A percentile compares a stretch with the other conserved stretches of the same genome.
phyloP scores from a whole-genome alignment of 2,888 invertebrate genomes.

The Apotomis capreana region DNA sequence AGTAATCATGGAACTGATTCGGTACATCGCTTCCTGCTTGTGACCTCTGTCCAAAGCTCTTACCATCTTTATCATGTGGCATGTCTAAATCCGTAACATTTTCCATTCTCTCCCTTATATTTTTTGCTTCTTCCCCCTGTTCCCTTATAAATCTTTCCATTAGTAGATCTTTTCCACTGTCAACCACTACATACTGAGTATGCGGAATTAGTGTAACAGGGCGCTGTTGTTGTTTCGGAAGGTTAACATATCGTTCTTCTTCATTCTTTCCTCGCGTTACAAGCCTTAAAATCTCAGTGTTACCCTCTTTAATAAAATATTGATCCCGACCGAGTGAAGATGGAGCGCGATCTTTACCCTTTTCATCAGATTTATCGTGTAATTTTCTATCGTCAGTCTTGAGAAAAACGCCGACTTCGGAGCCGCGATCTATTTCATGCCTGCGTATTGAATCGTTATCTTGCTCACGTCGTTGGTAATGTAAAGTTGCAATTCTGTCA shows the following conservation, averaged over 20 bases:
- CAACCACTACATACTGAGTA: constrained; percentile 86
- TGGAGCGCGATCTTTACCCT: constrained; percentile 62
- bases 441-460: constrained; percentile 89
- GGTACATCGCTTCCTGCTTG: constrained; percentile 61
- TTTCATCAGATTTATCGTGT: constrained; percentile 63
- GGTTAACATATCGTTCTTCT: constrained; percentile 85
- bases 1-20: constrained; percentile 68
- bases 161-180: constrained; percentile 92
- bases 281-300: constrained; percentile 91
- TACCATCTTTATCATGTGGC: constrained; percentile 80
- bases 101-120: constrained; percentile 80
- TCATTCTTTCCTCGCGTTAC: constrained; percentile 89
- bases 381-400: constrained; percentile 68
- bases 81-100: constrained; percentile 74
- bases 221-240: constrained; percentile 79
- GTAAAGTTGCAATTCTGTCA: constrained; percentile 78
- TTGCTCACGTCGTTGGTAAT: constrained; percentile 78
- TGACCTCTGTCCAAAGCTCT: constrained; percentile 75
- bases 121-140: constrained; percentile 86
- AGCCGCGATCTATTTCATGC: constrained; percentile 90
- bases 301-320: constrained; percentile 92
- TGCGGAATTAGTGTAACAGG: constrained; percentile 83
- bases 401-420: constrained; percentile 83
- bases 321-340: constrained; percentile 85
- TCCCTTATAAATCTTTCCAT: constrained; percentile 93